Evolutionary conservation across 2,113 vertebrate species (phyloP), one percentile per base, ranked within the genome.

Genomic region (Trematocara marginatum): DNA sequence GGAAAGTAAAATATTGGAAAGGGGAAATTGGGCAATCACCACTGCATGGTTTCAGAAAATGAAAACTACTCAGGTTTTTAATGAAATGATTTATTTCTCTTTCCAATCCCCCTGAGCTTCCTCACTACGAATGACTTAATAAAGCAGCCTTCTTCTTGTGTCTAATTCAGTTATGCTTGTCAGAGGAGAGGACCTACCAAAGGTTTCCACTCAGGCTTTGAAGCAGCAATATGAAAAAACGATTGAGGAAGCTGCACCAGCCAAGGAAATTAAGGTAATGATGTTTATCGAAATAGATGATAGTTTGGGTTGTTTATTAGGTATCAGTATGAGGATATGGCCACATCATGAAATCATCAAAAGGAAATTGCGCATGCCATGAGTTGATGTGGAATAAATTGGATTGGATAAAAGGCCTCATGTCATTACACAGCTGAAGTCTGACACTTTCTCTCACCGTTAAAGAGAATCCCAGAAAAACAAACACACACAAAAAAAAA

Each of bases 181-280:
- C 79, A 96, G 95, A 80, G 97, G 97, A 3, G 95, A 98, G 90
- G 97, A 98, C 81, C 34, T 97, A 80, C 96, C 97, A 79, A 98
- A 97, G 91, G 93, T 98, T 94, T 98, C 98, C 79, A 96, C 97
- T 42, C 97, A 98, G 93, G 95, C 97, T 93, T 96, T 99, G 95
- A 99, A 98, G 93, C 90, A 99, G 85, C 98, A 98, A 53, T 98
- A 98, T 96, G 99, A 99, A 93, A 98, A 96, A 94, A 96, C 95
- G 69, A 95, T 96, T 64, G 96, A 95, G 88, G 96, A 96, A 92
- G 90, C 94, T 40, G 86, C 92, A 42, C 93, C 97, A 93, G 93
- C 96, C 88, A 99, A 97, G 92, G 97, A 97, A 93, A 94, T 97
- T 89, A 99, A 99, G 97, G 99, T 99, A 97, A 93, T 86, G 42